phyloP scores from a whole-genome alignment of 1,140 invertebrate species.

The Monochamus saltuarius region DNA sequence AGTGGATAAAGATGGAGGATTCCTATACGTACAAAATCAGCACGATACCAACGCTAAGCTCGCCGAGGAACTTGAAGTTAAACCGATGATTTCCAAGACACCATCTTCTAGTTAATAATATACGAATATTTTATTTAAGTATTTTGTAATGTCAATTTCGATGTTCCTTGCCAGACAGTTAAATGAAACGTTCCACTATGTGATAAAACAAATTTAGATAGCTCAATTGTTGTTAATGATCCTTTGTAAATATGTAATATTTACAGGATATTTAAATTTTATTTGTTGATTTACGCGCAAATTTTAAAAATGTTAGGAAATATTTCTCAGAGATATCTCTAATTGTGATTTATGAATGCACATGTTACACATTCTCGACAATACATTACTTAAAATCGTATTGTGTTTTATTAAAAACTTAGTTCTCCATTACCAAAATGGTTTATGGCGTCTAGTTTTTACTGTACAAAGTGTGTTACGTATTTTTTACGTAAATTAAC shows the following conservation, averaged over 20 bases:
- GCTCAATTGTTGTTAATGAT: neutral
- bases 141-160: too few relatives aligned
- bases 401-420: too few relatives aligned
- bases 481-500: too few relatives aligned
- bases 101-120: neutral
- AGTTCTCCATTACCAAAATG: too few relatives aligned
- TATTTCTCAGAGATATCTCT: too few relatives aligned
- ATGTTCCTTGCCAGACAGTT: neutral
- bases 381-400: too few relatives aligned
- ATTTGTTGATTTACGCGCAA: neutral
- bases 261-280: neutral
- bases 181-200: neutral
- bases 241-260: neutral
- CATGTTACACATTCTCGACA: too few relatives aligned
- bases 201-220: neutral
- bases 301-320: too few relatives aligned
- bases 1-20: constrained; percentile 70
- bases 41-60: constrained; percentile 30
- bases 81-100: constrained; percentile 19
- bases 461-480: too few relatives aligned
- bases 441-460: too few relatives aligned
- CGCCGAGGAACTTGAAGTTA: constrained; percentile 27
- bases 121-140: too few relatives aligned
- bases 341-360: too few relatives aligned
- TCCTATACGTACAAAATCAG: constrained; percentile 61